phyloP scores from a whole-genome alignment of 2,113 vertebrate genomes.

The Capricornis sumatraensis region DNA sequence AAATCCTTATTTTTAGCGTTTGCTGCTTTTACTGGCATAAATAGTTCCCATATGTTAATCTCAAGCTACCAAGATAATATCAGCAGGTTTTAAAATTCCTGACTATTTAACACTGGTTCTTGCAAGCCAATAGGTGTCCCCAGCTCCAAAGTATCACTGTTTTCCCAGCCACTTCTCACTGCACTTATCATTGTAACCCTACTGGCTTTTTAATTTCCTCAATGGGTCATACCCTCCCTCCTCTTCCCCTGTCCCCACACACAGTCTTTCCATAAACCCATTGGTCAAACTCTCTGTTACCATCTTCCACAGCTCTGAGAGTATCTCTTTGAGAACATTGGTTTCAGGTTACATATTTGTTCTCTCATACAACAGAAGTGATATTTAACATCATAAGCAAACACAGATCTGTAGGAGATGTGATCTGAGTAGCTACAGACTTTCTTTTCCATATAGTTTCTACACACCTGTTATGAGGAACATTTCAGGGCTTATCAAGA shows the following conservation, averaged over 20 bases:
- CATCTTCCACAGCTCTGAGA: background rate
- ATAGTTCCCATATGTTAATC: background rate
- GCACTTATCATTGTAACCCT: background rate
- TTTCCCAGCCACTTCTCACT: background rate
- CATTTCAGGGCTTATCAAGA: background rate
- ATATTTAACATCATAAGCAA: background rate
- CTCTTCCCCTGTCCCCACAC: accelerated
- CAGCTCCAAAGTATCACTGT: background rate
- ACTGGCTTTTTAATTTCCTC: background rate
- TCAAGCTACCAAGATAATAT: background rate
- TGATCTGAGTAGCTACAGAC: background rate
- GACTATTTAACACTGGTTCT: background rate
- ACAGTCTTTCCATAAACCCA: background rate
- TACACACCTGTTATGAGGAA: background rate
- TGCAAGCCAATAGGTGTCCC: background rate
- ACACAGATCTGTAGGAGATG: background rate
- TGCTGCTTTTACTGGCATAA: background rate
- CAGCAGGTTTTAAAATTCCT: background rate
- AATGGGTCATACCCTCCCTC: accelerated
- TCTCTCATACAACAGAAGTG: background rate
- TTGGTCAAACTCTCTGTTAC: background rate
- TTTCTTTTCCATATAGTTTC: background rate
- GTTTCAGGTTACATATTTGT: background rate
- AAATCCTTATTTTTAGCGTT: background rate
- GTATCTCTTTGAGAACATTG: background rate